These are phyloP conservation scores for Uropsilus gracilis DNA, from an alignment of 2,113 vertebrate species.

Conservation along the genomic window DNA sequence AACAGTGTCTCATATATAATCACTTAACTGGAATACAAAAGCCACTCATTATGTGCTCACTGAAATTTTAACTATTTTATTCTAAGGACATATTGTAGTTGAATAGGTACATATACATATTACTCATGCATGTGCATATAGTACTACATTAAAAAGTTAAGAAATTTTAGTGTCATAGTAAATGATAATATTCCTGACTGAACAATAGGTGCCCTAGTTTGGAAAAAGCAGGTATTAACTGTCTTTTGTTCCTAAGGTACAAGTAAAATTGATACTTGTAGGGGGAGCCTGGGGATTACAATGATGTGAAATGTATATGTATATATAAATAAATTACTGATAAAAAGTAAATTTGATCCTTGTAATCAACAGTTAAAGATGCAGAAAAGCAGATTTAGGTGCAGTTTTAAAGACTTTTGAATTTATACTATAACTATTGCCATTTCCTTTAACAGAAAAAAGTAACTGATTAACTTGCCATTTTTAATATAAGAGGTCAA, in stretches of 20 bases:
- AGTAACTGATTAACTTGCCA: neutral
- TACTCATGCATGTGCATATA: neutral
- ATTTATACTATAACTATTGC: neutral
- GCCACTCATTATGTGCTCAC: neutral
- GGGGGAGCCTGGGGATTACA: too few relatives aligned
- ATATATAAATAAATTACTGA: too few relatives aligned
- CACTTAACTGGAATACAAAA: neutral
- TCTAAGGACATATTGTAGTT: neutral
- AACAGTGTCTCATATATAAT: neutral
- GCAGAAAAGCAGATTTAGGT: neutral
- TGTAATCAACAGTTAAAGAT: neutral
- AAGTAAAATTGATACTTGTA: neutral
- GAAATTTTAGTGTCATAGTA: neutral
- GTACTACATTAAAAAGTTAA: neutral
- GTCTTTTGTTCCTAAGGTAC: neutral
- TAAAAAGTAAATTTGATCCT: too few relatives aligned
- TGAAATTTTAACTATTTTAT: neutral
- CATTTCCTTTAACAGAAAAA: neutral
- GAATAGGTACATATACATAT: neutral
- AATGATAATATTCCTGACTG: neutral
- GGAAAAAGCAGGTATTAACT: neutral
- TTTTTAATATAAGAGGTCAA: neutral
- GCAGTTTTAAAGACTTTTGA: neutral
- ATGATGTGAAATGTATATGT: too few relatives aligned
- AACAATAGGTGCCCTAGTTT: neutral